Evolutionary conservation across 1,140 invertebrate genomes (phyloP).

Genomic region (Octopus sinensis): DNA sequence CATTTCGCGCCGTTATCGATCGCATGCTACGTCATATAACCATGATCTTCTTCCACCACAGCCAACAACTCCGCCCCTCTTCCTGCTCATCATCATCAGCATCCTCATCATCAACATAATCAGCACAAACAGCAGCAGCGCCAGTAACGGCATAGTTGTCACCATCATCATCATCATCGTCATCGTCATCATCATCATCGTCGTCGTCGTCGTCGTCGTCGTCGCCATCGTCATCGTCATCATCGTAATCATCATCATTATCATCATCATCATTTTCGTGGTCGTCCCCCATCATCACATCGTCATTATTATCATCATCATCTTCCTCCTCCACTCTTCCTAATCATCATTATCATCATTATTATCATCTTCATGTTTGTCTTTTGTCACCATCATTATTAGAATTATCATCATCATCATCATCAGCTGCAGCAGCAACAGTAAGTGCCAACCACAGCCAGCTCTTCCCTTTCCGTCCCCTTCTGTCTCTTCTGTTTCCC

Average conservation of each 20-base stretch:
- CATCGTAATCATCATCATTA: no score
- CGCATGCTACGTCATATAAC: background rate
- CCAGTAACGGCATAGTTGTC: constrained; percentile 8
- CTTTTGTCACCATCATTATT: background rate
- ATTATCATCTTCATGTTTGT: background rate
- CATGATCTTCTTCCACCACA: background rate
- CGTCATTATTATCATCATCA: no score
- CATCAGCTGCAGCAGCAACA: background rate
- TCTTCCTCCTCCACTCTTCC: background rate
- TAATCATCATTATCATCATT: background rate
- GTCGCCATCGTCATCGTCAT: no score
- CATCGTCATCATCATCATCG: background rate
- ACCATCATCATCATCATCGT: constrained; percentile 15
- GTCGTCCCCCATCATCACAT: no score
- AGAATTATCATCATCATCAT: no score
- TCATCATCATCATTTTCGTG: no score
- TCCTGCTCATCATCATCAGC: no score
- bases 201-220: no score
- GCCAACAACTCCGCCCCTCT: no score
- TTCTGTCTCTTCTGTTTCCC: background rate
- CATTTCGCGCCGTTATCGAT: background rate
- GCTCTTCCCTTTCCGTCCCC: background rate
- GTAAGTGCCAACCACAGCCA: background rate
- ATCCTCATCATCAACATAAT: no score
- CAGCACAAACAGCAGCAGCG: background rate